phyloP scores from a whole-genome alignment of 2,113 vertebrate genomes.

The Periophthalmus modestus region DNA sequence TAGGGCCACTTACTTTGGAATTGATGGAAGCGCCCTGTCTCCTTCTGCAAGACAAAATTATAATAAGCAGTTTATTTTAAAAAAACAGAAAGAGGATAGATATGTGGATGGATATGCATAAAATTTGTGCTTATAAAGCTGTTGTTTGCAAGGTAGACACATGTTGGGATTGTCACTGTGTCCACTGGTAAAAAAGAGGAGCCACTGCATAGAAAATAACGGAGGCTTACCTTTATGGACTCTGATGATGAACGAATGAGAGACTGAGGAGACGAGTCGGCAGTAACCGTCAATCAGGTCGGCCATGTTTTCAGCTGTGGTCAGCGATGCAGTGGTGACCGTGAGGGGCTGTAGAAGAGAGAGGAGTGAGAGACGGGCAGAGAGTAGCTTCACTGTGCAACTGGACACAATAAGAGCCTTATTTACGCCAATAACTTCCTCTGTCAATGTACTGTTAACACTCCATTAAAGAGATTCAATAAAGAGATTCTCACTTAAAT shows the following conservation, averaged over 20 bases:
- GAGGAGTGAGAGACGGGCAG: constrained; percentile 45
- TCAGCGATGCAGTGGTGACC: constrained; percentile 92
- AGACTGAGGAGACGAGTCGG: constrained; percentile 87
- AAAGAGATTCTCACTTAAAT: constrained; percentile 19
- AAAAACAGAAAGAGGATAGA: too few species aligned
- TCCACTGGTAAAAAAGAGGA: background rate
- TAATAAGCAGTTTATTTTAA: background rate
- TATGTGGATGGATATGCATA: too few species aligned
- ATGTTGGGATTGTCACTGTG: background rate
- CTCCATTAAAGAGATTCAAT: background rate
- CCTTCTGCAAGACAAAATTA: constrained; percentile 82
- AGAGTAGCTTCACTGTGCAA: constrained; percentile 48
- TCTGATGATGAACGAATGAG: constrained; percentile 92
- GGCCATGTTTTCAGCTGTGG: constrained; percentile 98
- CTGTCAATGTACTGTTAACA: constrained; percentile 14
- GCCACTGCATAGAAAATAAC: background rate
- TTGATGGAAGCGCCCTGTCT: constrained; percentile 94
- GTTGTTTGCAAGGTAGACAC: background rate
- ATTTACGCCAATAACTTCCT: constrained; percentile 67
- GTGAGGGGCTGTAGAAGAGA: constrained; percentile 86
- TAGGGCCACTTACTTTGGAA: constrained; percentile 92
- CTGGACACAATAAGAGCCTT: constrained; percentile 77
- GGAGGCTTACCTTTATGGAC: constrained; percentile 89
- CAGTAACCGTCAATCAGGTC: constrained; percentile 98
- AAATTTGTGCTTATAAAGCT: too few species aligned